Conservation (phyloP, 2,113 vertebrate genomes). For the Panurus biarmicus region DNA sequence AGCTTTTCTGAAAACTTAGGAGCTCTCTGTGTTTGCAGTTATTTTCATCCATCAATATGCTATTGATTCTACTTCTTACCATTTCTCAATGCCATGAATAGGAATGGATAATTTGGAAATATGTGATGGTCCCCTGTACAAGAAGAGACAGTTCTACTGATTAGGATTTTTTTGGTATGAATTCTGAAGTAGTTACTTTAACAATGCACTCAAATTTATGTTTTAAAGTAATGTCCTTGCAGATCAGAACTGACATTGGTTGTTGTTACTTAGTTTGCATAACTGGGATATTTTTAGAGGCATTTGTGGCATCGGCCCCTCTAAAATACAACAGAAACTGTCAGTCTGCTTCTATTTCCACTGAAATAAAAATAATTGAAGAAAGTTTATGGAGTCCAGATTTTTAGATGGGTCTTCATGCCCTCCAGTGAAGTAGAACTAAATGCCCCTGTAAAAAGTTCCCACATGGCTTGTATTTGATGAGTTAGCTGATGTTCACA, state of each 20-base stretch:
- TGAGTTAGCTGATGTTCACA: neutral
- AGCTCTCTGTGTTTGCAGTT: neutral
- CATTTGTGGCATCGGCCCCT: neutral
- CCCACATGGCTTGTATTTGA: neutral
- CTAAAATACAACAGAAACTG: neutral
- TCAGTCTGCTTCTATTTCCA: neutral
- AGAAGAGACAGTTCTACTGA: neutral
- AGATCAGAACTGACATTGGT: neutral
- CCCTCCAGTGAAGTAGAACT: neutral
- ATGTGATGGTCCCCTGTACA: neutral
- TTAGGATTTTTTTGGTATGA: neutral
- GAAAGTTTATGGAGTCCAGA: neutral
- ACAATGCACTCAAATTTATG: neutral
- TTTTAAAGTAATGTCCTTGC: neutral
- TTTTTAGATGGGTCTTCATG: neutral
- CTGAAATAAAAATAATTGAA: neutral
- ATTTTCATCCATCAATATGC: neutral
- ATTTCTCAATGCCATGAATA: neutral
- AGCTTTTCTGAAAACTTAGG: neutral
- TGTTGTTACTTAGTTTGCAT: neutral
- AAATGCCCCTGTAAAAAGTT: neutral
- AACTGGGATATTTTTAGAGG: neutral
- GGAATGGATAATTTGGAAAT: neutral
- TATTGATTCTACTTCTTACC: neutral
- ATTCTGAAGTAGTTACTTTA: neutral